phyloP scores from a whole-genome alignment of 53 echinoderm and acorn worm species.

The Crossaster papposus region DNA sequence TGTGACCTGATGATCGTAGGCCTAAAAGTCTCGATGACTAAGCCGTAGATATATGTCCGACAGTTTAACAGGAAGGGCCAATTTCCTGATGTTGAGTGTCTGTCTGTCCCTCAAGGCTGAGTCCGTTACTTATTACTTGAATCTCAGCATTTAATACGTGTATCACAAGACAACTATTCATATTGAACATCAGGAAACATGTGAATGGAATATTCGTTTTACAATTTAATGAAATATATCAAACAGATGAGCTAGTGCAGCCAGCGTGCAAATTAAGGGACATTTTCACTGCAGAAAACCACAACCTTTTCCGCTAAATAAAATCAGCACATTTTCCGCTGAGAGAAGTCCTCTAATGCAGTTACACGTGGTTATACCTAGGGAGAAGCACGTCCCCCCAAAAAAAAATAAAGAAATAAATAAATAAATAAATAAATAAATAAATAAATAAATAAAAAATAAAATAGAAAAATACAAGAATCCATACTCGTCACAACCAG shows the following conservation, averaged over 20 bases:
- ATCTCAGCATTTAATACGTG: no score
- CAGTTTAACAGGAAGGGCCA: conserved; percentile 11
- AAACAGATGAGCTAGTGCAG: neutral
- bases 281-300: neutral
- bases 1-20: neutral
- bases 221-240: no score
- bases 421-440: no score
- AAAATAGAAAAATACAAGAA: no score
- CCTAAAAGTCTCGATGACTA: neutral
- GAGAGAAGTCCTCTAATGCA: no score
- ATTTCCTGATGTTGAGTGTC: conserved; percentile 17
- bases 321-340: no score
- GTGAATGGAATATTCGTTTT: neutral
- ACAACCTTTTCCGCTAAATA: no score
- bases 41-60: conserved; percentile 10
- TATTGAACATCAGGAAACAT: neutral
- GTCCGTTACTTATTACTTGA: neutral
- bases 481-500: no score
- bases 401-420: no score
- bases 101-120: neutral
- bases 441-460: no score
- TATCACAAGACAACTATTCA: neutral
- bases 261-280: neutral
- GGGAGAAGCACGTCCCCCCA: no score
- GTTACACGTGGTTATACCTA: no score